Conservation (phyloP, 1,140 invertebrate species). For the Aphaenogaster floridana region DNA sequence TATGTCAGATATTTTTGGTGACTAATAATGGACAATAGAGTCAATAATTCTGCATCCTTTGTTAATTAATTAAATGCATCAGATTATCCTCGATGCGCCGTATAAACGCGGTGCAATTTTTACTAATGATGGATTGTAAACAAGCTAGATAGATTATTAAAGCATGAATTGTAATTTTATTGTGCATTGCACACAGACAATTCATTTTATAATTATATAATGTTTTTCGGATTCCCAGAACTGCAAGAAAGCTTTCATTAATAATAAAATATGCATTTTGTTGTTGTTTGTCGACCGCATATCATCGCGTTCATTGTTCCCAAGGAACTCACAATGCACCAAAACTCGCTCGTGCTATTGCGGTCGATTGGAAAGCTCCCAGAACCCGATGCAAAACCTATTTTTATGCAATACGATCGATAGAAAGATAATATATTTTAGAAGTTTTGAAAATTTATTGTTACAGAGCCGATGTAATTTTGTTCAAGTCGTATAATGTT, state of each 20-base stretch:
- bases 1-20: not conserved
- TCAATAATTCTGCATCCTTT: slow-evolving; percentile 6
- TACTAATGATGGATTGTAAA: not conserved
- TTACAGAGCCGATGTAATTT: not conserved
- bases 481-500: not conserved
- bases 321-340: slow-evolving; percentile 32
- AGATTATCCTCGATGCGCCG: not conserved
- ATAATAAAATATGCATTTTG: slow-evolving; percentile 51
- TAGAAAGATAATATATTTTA: slow-evolving; percentile 10
- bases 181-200: not conserved
- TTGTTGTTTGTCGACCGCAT: not conserved
- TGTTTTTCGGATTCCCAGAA: slow-evolving; percentile 9
- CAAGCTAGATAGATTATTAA: slow-evolving; percentile 11
- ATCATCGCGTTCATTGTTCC: slow-evolving; percentile 24
- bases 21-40: not conserved
- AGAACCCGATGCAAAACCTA: not conserved
- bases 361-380: slow-evolving; percentile 36
- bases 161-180: slow-evolving; percentile 6
- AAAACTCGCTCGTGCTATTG: slow-evolving; percentile 14
- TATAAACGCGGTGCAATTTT: not conserved
- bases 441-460: not conserved
- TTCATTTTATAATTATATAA: slow-evolving; percentile 28
- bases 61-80: slow-evolving; percentile 31
- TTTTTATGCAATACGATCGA: slow-evolving; percentile 35
- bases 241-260: slow-evolving; percentile 2